Evolutionary conservation across 2,797 vertebrate genomes (phyloP), one percentile per base, ranked within the genome.

Genomic region (Chelmon rostratus): DNA sequence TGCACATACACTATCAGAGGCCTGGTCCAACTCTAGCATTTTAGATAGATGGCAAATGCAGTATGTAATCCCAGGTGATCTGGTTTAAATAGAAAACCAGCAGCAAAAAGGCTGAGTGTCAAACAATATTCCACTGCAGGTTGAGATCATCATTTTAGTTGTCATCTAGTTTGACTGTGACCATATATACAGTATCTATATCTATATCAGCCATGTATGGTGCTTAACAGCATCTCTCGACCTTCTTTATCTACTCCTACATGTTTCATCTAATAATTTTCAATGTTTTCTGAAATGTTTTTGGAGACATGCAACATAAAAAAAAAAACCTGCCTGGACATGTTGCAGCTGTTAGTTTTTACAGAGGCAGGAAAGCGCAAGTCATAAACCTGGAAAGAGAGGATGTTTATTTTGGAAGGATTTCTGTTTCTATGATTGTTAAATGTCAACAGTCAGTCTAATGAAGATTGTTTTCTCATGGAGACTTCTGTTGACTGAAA

Each of bases 351-450:
- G 81, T 56, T 70, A 21, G 38, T 85, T 79, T n/a, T 70, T 53
- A 75, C 69, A 78, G 57, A 73, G 42, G 25, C 49, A 73, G 3
- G 21, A 53, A 52, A 46, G 37, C 3, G 0, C 47, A 74, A 64
- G 74, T 71, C 25, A 76, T 62, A 47, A 56, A 63, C 25, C 16
- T 31, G 21, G 21, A 78, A 62, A 23, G 40, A 49, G 28, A 59
- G 65, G 40, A 72, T 82, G 69, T 89, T 86, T 85, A 77, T 54
- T 77, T 53, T 78, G 68, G 68, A 77, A 62, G 40, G 46, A 42
- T 81, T 76, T 74, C 40, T 65, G 35, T 76, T 33, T 63, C 59
- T 62, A 31, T 37, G 49, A 67, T 31, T 61, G 58, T 68, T 62
- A 66, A 74, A 67, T 40, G 33, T 75, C 74, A 74, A 71, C 49